Base-by-base conservation (phyloP, 1,140 invertebrate genomes). In the Calycopis cecrops region DNA sequence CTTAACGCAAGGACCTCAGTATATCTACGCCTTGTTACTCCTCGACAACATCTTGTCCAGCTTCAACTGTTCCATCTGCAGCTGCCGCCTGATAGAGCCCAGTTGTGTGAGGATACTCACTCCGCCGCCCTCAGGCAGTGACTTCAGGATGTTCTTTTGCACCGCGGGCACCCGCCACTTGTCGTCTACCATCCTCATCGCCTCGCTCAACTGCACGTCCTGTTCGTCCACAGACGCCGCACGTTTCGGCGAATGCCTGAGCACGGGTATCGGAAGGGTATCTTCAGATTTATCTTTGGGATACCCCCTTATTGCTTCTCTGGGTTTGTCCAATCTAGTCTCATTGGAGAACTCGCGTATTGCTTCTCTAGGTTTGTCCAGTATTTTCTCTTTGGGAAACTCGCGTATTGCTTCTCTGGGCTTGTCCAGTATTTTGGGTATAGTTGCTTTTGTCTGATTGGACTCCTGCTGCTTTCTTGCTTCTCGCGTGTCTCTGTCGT, bases 1-100 rank as follows among this genome's bases (percentile, higher is more conserved):
- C 21, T 28, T 28, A 28, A 28, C 21, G n/a, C 21, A 28, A 28
- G 21, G 6, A 3, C 21, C 6, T 28, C 6, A 6, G 21, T 28
- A 28, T 28, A 6, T 35, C 38, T 50, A 40, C 10, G 40, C 51
- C 35, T 62, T 48, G 47, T 70, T 69, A 12, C 71, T 69, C 52
- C 74, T 79, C 1, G 57, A 50, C 38, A 73, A 18, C 73, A 82
- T 74, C 52, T 75, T 78, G 55, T 91, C 90, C 54, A 91, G 74
- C 59, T 88, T 87, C 50, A 90, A 60, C 64, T 91, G 90, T 59
- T 91, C 90, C 38, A 90, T 71, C 57, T 90, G 90, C 55, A 91
- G 61, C 55, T 90, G 90, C 55, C 88, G 71, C 44, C 90, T 59
- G 51, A 91, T 91, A n/a, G 89, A 89, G 4, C 89, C 90, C 11